Conservation (phyloP, 2,113 vertebrate genomes). For the Platycercus adscitus region DNA sequence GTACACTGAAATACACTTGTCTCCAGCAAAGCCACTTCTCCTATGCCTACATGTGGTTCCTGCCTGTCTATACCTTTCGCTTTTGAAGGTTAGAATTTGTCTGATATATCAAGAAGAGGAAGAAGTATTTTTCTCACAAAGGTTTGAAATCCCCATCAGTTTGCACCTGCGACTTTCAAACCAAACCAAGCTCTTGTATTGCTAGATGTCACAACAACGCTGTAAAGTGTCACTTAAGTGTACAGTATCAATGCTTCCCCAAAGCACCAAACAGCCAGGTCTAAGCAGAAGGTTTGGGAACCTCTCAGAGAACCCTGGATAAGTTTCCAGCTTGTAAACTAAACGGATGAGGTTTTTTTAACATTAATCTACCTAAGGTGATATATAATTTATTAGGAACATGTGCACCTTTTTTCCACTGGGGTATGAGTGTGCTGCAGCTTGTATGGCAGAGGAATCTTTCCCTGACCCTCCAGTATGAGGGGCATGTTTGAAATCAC, state of each 20-base stretch:
- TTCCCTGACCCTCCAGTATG: background rate
- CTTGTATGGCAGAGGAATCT: background rate
- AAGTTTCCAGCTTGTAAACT: background rate
- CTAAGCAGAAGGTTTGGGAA: background rate
- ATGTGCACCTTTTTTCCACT: background rate
- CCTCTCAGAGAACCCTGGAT: background rate
- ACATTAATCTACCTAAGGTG: background rate
- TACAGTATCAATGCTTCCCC: background rate
- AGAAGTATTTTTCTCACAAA: conserved; percentile 20
- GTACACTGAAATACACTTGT: background rate
- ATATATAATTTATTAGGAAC: background rate
- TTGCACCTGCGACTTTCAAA: conserved; percentile 20
- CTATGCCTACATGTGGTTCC: background rate
- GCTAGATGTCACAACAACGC: background rate
- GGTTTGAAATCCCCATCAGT: conserved; percentile 5
- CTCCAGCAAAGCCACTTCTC: background rate
- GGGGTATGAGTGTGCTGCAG: background rate
- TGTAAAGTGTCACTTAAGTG: background rate
- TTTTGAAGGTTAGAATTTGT: conserved; percentile 26
- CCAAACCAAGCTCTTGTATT: background rate
- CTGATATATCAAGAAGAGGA: conserved; percentile 9
- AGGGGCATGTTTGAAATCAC: background rate
- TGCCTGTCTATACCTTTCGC: background rate
- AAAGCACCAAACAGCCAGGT: background rate
- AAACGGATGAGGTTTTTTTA: background rate